These are phyloP conservation scores for Anabas testudineus DNA, from an alignment of 2,797 vertebrate species.

Conservation along the genomic window DNA sequence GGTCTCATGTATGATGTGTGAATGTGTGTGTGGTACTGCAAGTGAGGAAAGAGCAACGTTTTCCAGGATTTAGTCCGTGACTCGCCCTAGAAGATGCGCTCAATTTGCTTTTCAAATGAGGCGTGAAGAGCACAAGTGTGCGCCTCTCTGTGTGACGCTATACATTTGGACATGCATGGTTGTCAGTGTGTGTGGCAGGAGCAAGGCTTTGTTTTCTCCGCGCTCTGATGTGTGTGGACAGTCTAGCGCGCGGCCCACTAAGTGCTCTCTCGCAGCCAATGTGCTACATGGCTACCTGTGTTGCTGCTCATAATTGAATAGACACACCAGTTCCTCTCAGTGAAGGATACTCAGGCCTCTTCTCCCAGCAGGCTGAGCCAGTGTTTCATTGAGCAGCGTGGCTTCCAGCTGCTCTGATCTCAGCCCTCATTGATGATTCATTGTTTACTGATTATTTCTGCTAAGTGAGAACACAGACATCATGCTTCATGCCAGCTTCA, in stretches of 20 bases:
- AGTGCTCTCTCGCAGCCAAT: constrained; percentile 75
- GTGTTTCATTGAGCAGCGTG: constrained; percentile 40
- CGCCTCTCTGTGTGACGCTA: constrained; percentile 58
- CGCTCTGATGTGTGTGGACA: constrained; percentile 77
- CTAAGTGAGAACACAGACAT: constrained; percentile 68
- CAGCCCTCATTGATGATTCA: constrained; percentile 62
- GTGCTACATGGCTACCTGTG: constrained; percentile 71
- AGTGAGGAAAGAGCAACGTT: constrained; percentile 68
- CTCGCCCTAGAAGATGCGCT: constrained; percentile 78
- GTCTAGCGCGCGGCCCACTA: constrained; percentile 66
- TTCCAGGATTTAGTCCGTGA: constrained; percentile 76
- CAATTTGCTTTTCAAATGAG: constrained; percentile 87
- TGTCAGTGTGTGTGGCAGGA: constrained; percentile 46
- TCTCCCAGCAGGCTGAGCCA: constrained; percentile 53
- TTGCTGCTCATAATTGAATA: constrained; percentile 75
- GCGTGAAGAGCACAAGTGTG: constrained; percentile 73
- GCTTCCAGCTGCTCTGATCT: constrained; percentile 50
- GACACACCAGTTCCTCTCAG: constrained; percentile 69
- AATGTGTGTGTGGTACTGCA: constrained; percentile 35
- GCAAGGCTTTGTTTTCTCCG: constrained; percentile 70
- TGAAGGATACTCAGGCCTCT: constrained; percentile 63
- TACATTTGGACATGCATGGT: constrained; percentile 65
- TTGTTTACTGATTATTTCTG: constrained; percentile 74
- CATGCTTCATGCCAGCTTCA: constrained; percentile 49
- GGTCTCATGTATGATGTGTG: constrained; percentile 44